These are phyloP conservation scores for Diplodus puntazzo DNA, from an alignment of 2,797 vertebrate genomes.

Conservation along the genomic window DNA sequence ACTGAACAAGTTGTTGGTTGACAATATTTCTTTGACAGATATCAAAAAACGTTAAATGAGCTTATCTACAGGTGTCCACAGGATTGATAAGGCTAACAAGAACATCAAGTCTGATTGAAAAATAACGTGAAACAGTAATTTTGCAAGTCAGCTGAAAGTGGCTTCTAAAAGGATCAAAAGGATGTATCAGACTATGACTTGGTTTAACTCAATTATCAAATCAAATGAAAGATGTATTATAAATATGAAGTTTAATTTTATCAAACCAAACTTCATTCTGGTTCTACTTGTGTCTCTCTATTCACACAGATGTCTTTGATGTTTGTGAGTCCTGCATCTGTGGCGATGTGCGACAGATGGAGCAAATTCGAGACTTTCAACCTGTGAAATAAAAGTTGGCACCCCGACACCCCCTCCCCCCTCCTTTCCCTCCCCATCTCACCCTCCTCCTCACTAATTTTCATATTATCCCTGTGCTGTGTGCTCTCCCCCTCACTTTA, in stretches of 20 bases:
- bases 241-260: neutral
- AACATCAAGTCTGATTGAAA: neutral
- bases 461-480: conserved; percentile 76
- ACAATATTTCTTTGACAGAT: neutral
- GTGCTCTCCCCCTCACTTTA: conserved; percentile 77
- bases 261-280: neutral
- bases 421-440: conserved; percentile 21
- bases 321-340: conserved; percentile 35
- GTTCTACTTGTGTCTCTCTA: neutral
- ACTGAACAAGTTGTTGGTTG: neutral
- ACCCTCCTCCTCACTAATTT: conserved; percentile 77
- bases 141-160: too few relatives aligned
- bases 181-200: neutral
- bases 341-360: conserved; percentile 53
- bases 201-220: neutral
- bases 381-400: conserved; percentile 77
- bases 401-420: conserved; percentile 17
- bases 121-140: neutral
- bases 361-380: conserved; percentile 70
- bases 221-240: neutral
- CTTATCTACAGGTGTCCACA: neutral
- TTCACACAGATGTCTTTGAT: conserved; percentile 16
- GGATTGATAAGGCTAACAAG: neutral
- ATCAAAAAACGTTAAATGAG: too few relatives aligned
- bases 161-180: neutral